A percentile compares a stretch with the other conserved stretches of the same genome.
Conservation (phyloP, 2,113 vertebrate genomes). For the Pyxicephalus adspersus region DNA sequence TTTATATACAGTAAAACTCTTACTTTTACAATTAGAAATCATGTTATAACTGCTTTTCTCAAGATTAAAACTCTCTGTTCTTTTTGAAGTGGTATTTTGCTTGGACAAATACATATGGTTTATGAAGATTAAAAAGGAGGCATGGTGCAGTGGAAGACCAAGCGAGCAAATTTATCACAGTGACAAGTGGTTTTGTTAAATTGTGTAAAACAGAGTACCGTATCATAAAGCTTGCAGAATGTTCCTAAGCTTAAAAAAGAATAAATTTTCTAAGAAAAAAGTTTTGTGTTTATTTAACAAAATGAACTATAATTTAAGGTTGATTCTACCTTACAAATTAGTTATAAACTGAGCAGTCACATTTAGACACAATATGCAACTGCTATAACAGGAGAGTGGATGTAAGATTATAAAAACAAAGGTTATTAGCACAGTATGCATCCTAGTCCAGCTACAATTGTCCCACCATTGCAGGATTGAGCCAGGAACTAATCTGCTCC, state of each 20-base stretch:
- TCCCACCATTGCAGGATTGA: too few relatives aligned
- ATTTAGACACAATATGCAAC: too few relatives aligned
- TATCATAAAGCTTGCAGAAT: neutral
- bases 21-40: neutral
- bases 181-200: conserved; percentile 14
- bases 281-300: too few relatives aligned
- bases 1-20: neutral
- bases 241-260: neutral
- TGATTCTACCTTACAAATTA: too few relatives aligned
- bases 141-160: neutral
- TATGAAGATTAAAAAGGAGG: conserved; percentile 8
- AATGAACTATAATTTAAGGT: too few relatives aligned
- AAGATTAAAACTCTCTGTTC: neutral
- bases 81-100: neutral
- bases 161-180: neutral
- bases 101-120: neutral
- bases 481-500: too few relatives aligned
- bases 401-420: too few relatives aligned
- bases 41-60: neutral
- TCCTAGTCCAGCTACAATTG: too few relatives aligned
- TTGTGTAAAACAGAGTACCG: neutral
- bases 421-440: too few relatives aligned
- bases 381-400: too few relatives aligned
- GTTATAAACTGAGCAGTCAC: too few relatives aligned
- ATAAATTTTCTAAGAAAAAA: neutral